Percentiles rank a stretch among this genome's conserved stretches.
Evolutionary conservation across 2,888 invertebrate species (phyloP).

Genomic region (Gandaritis pyraliata): DNA sequence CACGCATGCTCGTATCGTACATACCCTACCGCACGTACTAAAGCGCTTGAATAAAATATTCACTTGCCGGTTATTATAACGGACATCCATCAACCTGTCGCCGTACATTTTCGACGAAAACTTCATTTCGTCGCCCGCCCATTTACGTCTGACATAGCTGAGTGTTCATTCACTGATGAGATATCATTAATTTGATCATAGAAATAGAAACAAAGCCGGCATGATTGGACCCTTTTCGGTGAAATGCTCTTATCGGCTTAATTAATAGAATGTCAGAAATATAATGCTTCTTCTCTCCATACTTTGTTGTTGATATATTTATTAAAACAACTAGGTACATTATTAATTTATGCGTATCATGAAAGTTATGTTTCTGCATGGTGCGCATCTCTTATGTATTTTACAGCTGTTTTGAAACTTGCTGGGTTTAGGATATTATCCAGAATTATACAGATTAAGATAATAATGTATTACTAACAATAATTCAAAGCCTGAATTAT

Average conservation of each 20-base stretch:
- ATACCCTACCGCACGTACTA: conserved; percentile 49
- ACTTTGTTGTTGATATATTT: conserved; percentile 6
- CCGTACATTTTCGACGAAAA: conserved; percentile 73
- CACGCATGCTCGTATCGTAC: conserved; percentile 66
- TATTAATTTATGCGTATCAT: too few relatives aligned
- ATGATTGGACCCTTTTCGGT: conserved; percentile 21
- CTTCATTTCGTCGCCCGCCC: conserved; percentile 66
- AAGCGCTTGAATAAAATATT: conserved; percentile 74
- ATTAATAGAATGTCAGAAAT: conserved; percentile 11
- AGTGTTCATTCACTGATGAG: conserved; percentile 50
- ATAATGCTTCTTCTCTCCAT: conserved; percentile 11
- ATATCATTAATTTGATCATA: conserved; percentile 49
- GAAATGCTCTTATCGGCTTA: conserved; percentile 16
- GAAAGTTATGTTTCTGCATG: too few relatives aligned
- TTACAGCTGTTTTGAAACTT: too few relatives aligned
- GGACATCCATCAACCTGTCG: conserved; percentile 75
- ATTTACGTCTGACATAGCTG: conserved; percentile 51
- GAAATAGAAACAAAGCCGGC: conserved; percentile 40
- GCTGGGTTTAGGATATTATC: too few relatives aligned
- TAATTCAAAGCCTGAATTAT: too few relatives aligned
- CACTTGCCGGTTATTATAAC: conserved; percentile 72
- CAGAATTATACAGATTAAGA: too few relatives aligned
- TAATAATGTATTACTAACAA: too few relatives aligned
- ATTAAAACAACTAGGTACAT: too few relatives aligned
- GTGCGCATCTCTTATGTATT: too few relatives aligned